These are phyloP conservation scores for Caenorhabditis sp. DNA, from an alignment of 2,888 invertebrate genomes.

Conservation along the genomic window DNA sequence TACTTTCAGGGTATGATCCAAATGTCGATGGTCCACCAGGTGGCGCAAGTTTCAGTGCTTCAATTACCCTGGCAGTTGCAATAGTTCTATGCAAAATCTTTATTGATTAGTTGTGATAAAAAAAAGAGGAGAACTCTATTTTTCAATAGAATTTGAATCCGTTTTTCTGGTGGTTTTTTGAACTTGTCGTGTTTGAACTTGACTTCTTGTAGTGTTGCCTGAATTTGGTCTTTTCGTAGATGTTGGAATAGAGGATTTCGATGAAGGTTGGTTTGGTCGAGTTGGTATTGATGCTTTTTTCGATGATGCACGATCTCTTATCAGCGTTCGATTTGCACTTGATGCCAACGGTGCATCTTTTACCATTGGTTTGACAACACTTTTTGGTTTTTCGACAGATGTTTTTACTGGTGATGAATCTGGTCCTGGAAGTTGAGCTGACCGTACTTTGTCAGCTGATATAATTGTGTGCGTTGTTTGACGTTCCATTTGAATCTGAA, in stretches of 20 bases:
- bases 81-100: background rate
- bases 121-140: background rate
- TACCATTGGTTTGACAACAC: slow-evolving; percentile 67
- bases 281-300: background rate
- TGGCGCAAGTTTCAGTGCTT: background rate
- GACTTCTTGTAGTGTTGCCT: background rate
- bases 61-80: background rate
- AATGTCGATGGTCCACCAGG: slow-evolving; percentile 17
- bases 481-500: slow-evolving; percentile 50
- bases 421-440: slow-evolving; percentile 46
- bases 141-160: slow-evolving; percentile 4
- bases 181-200: background rate
- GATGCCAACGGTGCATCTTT: slow-evolving; percentile 51
- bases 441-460: slow-evolving; percentile 36
- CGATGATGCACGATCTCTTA: slow-evolving; percentile 3
- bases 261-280: background rate
- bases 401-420: slow-evolving; percentile 38
- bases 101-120: background rate
- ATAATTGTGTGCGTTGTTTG: slow-evolving; percentile 65
- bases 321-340: slow-evolving; percentile 19
- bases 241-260: background rate
- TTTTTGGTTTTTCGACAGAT: slow-evolving; percentile 57
- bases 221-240: background rate
- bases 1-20: slow-evolving; percentile 17
- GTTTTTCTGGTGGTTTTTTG: background rate